These are phyloP conservation scores for Limnephilus lunatus DNA, from an alignment of 2,888 invertebrate species.

Conservation along the genomic window DNA sequence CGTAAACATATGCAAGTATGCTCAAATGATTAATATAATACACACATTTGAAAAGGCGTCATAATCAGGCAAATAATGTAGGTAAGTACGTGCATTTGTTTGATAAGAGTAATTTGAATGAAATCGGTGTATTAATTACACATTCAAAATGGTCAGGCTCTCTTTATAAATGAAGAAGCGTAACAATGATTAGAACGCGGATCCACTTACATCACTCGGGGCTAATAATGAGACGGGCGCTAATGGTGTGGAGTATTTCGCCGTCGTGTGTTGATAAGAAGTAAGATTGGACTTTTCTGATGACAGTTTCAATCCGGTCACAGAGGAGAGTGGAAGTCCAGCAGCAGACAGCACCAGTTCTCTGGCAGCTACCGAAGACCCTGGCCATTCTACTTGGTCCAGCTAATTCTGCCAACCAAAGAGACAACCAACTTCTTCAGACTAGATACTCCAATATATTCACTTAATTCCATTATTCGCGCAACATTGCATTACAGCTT, in stretches of 20 bases:
- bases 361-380: not conserved
- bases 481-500: not conserved
- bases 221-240: not conserved
- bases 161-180: not conserved
- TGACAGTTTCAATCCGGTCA: slow-evolving; percentile 52
- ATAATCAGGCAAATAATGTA: not conserved
- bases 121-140: not conserved
- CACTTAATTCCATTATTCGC: not conserved
- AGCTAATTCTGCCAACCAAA: not conserved
- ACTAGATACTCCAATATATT: not conserved
- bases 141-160: not conserved
- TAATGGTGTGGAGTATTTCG: slow-evolving; percentile 6
- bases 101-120: not conserved
- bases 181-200: slow-evolving; percentile 2
- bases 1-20: not conserved
- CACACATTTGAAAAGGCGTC: not conserved
- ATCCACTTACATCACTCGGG: slow-evolving; percentile 10
- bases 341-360: slow-evolving; percentile 5
- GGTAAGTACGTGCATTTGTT: not conserved
- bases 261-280: slow-evolving; percentile 42
- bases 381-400: not conserved
- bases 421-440: not conserved
- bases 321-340: slow-evolving; percentile 41
- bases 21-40: not conserved
- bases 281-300: slow-evolving; percentile 42